Percentiles rank a stretch among this genome's conserved stretches.
These are phyloP conservation scores for Erpornis zantholeuca DNA, from an alignment of 2,113 vertebrate genomes.

Conservation along the genomic window DNA sequence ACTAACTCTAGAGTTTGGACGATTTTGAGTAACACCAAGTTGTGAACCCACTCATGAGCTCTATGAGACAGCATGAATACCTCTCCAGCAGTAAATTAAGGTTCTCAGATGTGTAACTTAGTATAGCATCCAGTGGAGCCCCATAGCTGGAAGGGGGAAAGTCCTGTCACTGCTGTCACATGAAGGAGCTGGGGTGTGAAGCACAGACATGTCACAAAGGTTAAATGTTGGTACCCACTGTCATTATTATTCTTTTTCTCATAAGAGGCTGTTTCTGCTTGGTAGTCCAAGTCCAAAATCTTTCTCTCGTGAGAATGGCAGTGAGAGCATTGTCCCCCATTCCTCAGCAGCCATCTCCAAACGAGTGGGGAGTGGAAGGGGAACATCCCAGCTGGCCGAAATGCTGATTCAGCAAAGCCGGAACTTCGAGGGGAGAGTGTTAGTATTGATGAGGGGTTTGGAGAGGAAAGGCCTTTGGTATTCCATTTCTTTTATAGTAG, in stretches of 20 bases:
- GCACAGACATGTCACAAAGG: not conserved
- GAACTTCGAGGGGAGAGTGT: not conserved
- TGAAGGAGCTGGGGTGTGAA: not conserved
- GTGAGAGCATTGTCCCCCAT: fast-evolving
- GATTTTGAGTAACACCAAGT: not conserved
- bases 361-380: not conserved
- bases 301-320: not conserved
- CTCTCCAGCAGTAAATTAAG: not conserved
- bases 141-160: fast-evolving
- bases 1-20: not conserved
- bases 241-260: not conserved
- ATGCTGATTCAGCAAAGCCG: not conserved
- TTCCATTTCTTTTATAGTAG: not conserved
- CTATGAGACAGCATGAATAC: not conserved
- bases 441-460: not conserved
- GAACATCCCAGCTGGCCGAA: not conserved
- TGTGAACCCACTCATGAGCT: not conserved
- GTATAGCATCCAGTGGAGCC: not conserved
- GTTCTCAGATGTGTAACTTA: not conserved
- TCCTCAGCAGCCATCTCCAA: not conserved
- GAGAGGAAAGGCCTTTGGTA: not conserved
- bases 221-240: fast-evolving
- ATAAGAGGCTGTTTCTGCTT: not conserved
- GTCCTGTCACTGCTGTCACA: fast-evolving
- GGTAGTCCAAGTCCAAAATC: not conserved